Percentiles rank a stretch among this genome's conserved stretches.
Conservation (phyloP, 92 coral and sea anemone species). For the Phenganax stokvisi region DNA sequence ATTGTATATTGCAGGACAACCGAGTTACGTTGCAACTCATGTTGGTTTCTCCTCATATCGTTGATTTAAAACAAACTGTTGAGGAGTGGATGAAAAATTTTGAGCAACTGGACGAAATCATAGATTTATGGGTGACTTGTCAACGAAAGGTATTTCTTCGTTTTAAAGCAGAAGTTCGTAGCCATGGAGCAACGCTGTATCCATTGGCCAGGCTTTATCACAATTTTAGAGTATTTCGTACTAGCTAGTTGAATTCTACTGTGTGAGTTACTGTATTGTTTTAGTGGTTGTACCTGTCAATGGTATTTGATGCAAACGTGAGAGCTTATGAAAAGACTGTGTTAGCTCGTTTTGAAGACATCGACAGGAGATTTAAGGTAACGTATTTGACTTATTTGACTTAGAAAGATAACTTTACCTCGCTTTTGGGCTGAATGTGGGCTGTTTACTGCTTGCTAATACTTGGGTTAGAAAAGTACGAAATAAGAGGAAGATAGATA, state of each 20-base stretch:
- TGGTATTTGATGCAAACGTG: slow-evolving; percentile 72
- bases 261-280: neutral
- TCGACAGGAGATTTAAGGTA: slow-evolving; percentile 78
- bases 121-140: slow-evolving; percentile 80
- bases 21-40: slow-evolving; percentile 73
- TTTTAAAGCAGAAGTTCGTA: too few species aligned
- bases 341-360: slow-evolving; percentile 45
- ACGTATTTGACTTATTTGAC: neutral
- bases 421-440: too few species aligned
- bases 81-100: slow-evolving; percentile 72
- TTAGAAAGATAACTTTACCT: too few species aligned
- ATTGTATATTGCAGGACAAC: slow-evolving; percentile 60
- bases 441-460: too few species aligned
- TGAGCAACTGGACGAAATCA: slow-evolving; percentile 67
- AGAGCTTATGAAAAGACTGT: slow-evolving; percentile 39
- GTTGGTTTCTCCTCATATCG: slow-evolving; percentile 85
- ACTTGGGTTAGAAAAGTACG: too few species aligned
- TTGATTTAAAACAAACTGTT: slow-evolving; percentile 77
- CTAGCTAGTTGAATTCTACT: too few species aligned
- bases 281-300: slow-evolving; percentile 88
- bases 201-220: too few species aligned
- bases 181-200: too few species aligned
- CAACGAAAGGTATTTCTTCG: slow-evolving; percentile 64
- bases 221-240: too few species aligned
- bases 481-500: too few species aligned